These are phyloP conservation scores for Cremastinae sp. DNA, from an alignment of 2,888 invertebrate genomes.

Conservation along the genomic window DNA sequence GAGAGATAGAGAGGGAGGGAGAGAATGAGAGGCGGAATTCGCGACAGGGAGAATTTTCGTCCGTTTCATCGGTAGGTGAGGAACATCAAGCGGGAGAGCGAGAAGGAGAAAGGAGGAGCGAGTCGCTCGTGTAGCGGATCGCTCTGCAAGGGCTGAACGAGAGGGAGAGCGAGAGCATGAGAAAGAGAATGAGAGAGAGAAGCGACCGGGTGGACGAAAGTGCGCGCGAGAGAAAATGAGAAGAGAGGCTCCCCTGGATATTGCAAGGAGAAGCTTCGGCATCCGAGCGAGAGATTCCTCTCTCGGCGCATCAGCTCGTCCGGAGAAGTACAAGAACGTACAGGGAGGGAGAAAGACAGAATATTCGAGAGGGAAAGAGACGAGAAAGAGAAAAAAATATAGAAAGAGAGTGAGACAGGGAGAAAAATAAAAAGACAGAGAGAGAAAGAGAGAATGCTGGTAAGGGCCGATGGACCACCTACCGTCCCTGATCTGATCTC, in stretches of 20 bases:
- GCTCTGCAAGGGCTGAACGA: slow-evolving; percentile 55
- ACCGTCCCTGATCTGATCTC: slow-evolving; percentile 79
- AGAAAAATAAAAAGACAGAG: slow-evolving; percentile 39
- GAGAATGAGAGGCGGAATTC: not conserved
- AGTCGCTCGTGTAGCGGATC: slow-evolving; percentile 60
- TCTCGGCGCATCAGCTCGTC: slow-evolving; percentile 22
- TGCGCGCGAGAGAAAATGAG: slow-evolving; percentile 45
- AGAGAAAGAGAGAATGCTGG: slow-evolving; percentile 72
- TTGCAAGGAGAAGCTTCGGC: slow-evolving; percentile 34
- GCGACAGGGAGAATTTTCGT: slow-evolving; percentile 48
- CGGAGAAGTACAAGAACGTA: slow-evolving; percentile 32
- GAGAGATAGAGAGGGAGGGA: too few relatives aligned
- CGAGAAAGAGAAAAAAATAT: slow-evolving; percentile 14
- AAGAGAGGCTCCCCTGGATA: slow-evolving; percentile 54
- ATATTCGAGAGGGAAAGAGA: slow-evolving; percentile 38
- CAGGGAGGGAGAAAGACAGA: slow-evolving; percentile 30
- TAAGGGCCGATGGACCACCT: slow-evolving; percentile 79
- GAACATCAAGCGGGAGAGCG: slow-evolving; percentile 33
- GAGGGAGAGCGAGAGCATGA: slow-evolving; percentile 22
- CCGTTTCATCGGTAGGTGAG: slow-evolving; percentile 33
- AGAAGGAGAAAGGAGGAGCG: slow-evolving; percentile 33
- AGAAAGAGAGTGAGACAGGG: slow-evolving; percentile 22
- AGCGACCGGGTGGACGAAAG: slow-evolving; percentile 41
- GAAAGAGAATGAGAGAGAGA: slow-evolving; percentile 17
- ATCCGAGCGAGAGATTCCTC: slow-evolving; percentile 38